Evolutionary conservation across 2,888 invertebrate genomes (phyloP).

Genomic region (Esperia sulphurella): DNA sequence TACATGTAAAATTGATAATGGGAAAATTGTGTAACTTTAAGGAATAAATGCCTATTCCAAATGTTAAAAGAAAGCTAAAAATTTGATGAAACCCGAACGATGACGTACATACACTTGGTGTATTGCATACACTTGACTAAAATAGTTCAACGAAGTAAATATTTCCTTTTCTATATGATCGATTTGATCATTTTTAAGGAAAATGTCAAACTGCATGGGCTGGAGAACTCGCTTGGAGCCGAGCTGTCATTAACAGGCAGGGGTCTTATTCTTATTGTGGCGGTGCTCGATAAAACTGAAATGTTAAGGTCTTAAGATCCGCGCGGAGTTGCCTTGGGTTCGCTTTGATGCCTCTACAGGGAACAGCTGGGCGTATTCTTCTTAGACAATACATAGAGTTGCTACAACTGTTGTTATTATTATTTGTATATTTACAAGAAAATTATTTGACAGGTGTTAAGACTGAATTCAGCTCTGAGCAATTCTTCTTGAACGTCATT

Average conservation of each 20-base stretch:
- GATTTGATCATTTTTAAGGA: not conserved
- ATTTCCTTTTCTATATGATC: too few species aligned
- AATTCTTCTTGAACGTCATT: not conserved
- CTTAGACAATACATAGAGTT: slow-evolving; percentile 26
- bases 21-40: too few species aligned
- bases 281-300: slow-evolving; percentile 40
- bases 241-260: slow-evolving; percentile 22
- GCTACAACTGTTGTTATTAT: slow-evolving; percentile 20
- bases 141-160: too few species aligned
- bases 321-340: slow-evolving; percentile 42
- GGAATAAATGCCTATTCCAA: too few species aligned
- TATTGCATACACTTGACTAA: too few species aligned
- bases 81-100: too few species aligned
- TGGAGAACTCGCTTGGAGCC: not conserved
- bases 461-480: not conserved
- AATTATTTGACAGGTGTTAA: not conserved
- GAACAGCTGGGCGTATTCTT: slow-evolving; percentile 45
- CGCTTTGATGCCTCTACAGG: slow-evolving; percentile 49
- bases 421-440: not conserved
- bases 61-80: too few species aligned
- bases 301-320: slow-evolving; percentile 56
- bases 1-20: too few species aligned
- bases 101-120: too few species aligned
- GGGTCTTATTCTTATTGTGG: slow-evolving; percentile 40
- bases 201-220: slow-evolving; percentile 8